phyloP scores from a whole-genome alignment of 2,113 vertebrate genomes.

The Rhegmatorhina hoffmannsi region DNA sequence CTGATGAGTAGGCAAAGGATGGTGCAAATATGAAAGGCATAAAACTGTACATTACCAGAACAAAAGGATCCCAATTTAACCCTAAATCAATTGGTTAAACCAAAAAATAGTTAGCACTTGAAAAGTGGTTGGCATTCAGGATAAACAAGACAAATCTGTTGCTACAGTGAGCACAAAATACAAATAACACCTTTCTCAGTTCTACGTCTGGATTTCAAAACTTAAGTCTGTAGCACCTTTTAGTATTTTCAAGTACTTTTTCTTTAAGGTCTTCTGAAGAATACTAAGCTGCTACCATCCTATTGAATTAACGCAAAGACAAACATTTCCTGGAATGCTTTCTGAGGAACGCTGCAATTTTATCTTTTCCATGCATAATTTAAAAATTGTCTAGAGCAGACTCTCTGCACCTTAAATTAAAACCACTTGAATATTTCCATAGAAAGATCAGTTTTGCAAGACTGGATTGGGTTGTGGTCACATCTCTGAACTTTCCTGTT shows the following conservation, averaged over 20 bases:
- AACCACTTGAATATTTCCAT: neutral
- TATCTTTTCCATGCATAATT: neutral
- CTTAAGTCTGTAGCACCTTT: neutral
- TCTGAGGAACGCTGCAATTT: neutral
- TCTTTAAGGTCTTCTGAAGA: neutral
- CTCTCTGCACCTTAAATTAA: neutral
- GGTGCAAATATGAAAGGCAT: neutral
- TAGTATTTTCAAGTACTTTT: neutral
- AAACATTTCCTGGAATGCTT: neutral
- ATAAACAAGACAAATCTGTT: neutral
- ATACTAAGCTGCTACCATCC: neutral
- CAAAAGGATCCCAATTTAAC: neutral
- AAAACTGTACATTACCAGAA: neutral
- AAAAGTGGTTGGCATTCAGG: neutral
- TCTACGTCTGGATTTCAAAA: neutral
- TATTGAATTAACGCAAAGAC: neutral
- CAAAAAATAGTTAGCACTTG: fast-evolving
- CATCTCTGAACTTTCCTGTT: neutral
- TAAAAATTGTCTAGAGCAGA: neutral
- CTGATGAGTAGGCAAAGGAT: neutral
- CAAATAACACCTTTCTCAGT: neutral
- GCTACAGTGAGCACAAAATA: neutral
- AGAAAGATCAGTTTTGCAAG: neutral
- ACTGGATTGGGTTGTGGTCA: neutral
- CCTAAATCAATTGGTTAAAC: neutral